Evolutionary conservation across 37 sponge, comb jelly and placozoan genomes (phyloP).

Genomic region (Haliclona indistincta): DNA sequence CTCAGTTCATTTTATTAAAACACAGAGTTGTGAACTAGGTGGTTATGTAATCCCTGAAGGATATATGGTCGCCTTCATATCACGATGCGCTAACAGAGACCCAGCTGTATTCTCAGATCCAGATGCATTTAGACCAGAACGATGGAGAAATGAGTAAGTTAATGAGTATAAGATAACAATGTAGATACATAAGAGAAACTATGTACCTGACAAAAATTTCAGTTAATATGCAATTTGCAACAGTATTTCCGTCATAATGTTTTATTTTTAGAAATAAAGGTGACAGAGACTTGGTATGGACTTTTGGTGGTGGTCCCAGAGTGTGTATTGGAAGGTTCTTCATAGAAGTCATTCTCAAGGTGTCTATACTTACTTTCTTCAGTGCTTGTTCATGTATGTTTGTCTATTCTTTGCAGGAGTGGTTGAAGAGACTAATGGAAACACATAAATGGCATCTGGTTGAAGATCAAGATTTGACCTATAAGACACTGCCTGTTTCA

Average conservation of each 20-base stretch:
- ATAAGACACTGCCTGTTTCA: constrained; percentile 79
- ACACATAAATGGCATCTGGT: constrained; percentile 53
- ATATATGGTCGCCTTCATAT: constrained; percentile 43
- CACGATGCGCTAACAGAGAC: constrained; percentile 78
- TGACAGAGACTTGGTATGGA: constrained; percentile 74
- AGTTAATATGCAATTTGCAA: neutral
- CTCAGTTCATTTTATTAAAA: neutral
- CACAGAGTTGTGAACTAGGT: constrained; percentile 56
- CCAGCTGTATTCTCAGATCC: constrained; percentile 64
- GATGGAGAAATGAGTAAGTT: constrained; percentile 76
- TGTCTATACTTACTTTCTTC: neutral
- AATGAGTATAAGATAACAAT: neutral
- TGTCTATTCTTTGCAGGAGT: constrained; percentile 28
- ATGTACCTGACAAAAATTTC: neutral
- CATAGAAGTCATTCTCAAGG: constrained; percentile 56
- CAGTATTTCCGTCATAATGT: neutral
- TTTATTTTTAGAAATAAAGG: constrained; percentile 36
- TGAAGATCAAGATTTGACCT: constrained; percentile 51
- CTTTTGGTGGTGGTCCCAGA: constrained; percentile 90
- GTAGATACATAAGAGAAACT: neutral
- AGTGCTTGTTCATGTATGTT: neutral
- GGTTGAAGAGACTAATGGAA: constrained; percentile 28
- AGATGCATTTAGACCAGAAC: constrained; percentile 70
- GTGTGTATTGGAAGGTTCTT: constrained; percentile 72
- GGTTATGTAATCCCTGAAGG: constrained; percentile 80